These are phyloP conservation scores for Melangyna quadrimaculata DNA, from an alignment of 2,888 invertebrate species.

Conservation along the genomic window DNA sequence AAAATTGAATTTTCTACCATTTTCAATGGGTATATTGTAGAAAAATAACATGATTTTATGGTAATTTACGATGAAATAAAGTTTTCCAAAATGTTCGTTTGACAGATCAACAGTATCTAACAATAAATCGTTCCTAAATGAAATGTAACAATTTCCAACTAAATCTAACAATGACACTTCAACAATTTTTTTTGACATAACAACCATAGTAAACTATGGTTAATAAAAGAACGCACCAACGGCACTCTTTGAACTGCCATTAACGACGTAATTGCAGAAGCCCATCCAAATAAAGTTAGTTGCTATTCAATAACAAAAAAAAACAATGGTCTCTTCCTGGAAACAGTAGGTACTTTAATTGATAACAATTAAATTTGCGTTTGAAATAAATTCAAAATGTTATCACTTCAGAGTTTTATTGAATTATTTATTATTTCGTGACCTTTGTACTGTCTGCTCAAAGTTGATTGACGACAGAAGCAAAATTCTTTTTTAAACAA, in stretches of 20 bases:
- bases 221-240: too few species aligned
- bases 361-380: conserved; percentile 10
- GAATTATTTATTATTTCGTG: conserved; percentile 16
- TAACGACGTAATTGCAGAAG: not conserved
- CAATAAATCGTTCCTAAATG: too few species aligned
- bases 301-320: not conserved
- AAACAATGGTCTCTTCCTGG: not conserved
- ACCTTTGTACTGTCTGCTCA: conserved; percentile 43
- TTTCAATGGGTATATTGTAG: too few species aligned
- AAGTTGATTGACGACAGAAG: conserved; percentile 40
- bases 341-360: not conserved
- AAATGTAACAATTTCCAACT: too few species aligned
- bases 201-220: too few species aligned
- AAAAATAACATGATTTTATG: too few species aligned
- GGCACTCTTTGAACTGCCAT: not conserved
- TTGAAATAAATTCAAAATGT: conserved; percentile 22
- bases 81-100: too few species aligned
- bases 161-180: too few species aligned
- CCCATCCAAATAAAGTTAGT: not conserved
- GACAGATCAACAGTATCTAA: too few species aligned
- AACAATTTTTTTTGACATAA: too few species aligned
- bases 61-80: too few species aligned
- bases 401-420: conserved; percentile 32
- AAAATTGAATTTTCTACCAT: too few species aligned
- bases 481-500: not conserved